These are phyloP conservation scores for Triops longicaudatus DNA, from an alignment of 1,140 invertebrate species.

Conservation along the genomic window DNA sequence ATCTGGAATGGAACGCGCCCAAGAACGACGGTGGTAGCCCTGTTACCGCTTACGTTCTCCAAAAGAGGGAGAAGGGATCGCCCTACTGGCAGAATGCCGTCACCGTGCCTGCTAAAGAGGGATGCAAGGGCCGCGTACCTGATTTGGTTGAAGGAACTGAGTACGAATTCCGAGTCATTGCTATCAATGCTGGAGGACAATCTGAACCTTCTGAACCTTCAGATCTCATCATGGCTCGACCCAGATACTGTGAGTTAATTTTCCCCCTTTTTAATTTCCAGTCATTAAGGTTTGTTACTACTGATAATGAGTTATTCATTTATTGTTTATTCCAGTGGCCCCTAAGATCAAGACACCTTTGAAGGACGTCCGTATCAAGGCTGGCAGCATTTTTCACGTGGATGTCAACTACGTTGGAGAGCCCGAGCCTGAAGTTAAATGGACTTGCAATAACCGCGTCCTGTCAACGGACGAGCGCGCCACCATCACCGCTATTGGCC, in stretches of 20 bases:
- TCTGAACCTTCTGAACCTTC: conserved; percentile 91
- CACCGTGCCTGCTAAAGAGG: conserved; percentile 70
- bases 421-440: conserved; percentile 73
- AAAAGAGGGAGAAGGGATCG: conserved; percentile 89
- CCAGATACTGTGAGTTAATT: conserved; percentile 47
- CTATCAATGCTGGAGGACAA: conserved; percentile 88
- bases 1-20: conserved; percentile 78
- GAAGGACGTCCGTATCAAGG: conserved; percentile 77
- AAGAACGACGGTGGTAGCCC: conserved; percentile 80
- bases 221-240: conserved; percentile 75
- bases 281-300: background rate
- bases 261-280: background rate
- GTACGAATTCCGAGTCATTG: conserved; percentile 93
- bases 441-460: conserved; percentile 66
- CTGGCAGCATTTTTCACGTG: conserved; percentile 82
- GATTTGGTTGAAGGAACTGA: conserved; percentile 87
- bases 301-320: background rate
- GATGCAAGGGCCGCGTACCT: conserved; percentile 49
- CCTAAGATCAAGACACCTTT: conserved; percentile 87
- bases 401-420: conserved; percentile 89
- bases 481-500: conserved; percentile 77
- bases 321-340: conserved; percentile 48
- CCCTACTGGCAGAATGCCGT: conserved; percentile 82
- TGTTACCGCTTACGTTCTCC: conserved; percentile 84
- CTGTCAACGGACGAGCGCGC: conserved; percentile 67